Base-by-base conservation (phyloP, 2,888 invertebrate species). In the Drosophila prostipennis region DNA sequence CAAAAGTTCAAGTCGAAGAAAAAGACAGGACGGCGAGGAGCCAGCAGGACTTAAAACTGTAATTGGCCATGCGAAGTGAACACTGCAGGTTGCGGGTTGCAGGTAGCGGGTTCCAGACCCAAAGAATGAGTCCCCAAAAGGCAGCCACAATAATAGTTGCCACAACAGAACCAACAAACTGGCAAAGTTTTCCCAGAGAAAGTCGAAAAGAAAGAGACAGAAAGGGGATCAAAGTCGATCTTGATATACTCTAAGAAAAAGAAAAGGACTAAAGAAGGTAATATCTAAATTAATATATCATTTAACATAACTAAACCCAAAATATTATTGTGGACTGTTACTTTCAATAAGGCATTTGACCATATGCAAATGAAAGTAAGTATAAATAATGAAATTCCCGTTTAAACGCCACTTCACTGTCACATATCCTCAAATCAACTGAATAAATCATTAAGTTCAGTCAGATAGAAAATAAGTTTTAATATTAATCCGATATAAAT, bases 41-140 rank as follows among this genome's bases (percentile, higher is more conserved):
- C 34, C 37, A 19, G 51, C 29, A 29, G 48, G 29, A 79, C 86
- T 76, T 79, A 68, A 61, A 74, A 68, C 85, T 55, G 77, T 82
- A 82, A 82, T 82, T 87, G 87, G 85, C 85, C 87, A 69, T 84
- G 85, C 85, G 64, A 79, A 87, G 63, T 73, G 71, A 75, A 51
- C 74, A 84, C 65, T 69, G 34, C 56, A 70, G 63, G 46, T 40
- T 53, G 43, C 14, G 48, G 55, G 57, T 57, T 32, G 29, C 37
- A 57, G 16, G 57, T 57, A 23, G 29, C 37, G 52, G 16, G 37
- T 53, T 48, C 13, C 48, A 48, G 40, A 13, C 43, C 63, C 34
- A 19, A 32, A 72, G 36, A 54, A 67, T 29, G 42, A 32, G 52
- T 40, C 19, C 53, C 52, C 52, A 60, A 70, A 69, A 54, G 52